Percentiles rank a stretch among this genome's conserved stretches.
These are phyloP conservation scores for Pagetopsis macropterus DNA, from an alignment of 2,797 vertebrate species.

Conservation along the genomic window DNA sequence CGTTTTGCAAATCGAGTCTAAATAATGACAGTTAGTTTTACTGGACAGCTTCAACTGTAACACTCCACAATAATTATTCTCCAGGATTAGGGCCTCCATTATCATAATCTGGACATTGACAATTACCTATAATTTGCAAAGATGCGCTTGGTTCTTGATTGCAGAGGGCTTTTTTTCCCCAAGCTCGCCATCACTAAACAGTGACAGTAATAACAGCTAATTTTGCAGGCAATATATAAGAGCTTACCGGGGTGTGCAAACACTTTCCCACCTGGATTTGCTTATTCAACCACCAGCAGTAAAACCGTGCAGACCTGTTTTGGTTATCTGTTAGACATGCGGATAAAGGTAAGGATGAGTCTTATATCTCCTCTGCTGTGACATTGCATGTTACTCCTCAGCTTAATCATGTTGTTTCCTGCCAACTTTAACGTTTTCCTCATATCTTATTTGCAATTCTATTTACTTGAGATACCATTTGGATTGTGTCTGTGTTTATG, in stretches of 20 bases:
- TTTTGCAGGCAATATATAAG: constrained; percentile 99
- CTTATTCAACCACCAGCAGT: constrained; percentile 90
- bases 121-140: constrained; percentile 99
- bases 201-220: constrained; percentile 99
- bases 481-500: background rate
- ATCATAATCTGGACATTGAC: constrained; percentile 99
- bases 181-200: constrained; percentile 99
- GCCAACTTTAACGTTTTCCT: background rate
- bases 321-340: constrained; percentile 55
- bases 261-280: constrained; percentile 99
- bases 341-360: constrained; percentile 75
- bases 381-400: background rate
- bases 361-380: constrained; percentile 25
- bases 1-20: constrained; percentile 92
- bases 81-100: constrained; percentile 99
- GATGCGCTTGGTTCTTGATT: constrained; percentile 99
- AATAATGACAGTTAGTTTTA: constrained; percentile 99
- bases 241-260: constrained; percentile 98
- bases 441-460: background rate
- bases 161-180: constrained; percentile 88
- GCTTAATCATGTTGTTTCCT: background rate
- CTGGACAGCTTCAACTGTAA: constrained; percentile 99
- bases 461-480: background rate
- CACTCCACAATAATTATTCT: constrained; percentile 99
- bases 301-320: constrained; percentile 69